Conservation (phyloP, 2,797 vertebrate genomes). For the Acanthurus leucopareius region DNA sequence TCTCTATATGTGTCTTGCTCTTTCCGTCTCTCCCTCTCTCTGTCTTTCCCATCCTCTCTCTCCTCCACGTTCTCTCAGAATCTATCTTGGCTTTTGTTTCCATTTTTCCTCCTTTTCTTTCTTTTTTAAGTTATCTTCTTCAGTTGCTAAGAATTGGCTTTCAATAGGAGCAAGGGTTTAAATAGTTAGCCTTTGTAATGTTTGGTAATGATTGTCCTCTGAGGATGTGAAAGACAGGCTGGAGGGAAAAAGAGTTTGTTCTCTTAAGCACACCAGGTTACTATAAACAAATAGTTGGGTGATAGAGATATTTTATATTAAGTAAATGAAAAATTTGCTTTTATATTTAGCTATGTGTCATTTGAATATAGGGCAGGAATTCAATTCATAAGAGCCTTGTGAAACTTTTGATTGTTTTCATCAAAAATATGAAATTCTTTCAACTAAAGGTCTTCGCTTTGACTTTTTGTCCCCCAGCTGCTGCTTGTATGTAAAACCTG, state of each 20-base stretch:
- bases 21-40: conserved; percentile 64
- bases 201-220: conserved; percentile 80
- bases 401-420: not conserved
- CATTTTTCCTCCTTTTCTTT: conserved; percentile 45
- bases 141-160: conserved; percentile 61
- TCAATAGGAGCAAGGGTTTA: conserved; percentile 82
- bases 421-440: not conserved
- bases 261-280: conserved; percentile 20
- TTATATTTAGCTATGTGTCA: not conserved
- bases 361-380: not conserved
- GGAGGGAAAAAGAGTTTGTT: conserved; percentile 42
- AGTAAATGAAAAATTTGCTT: not conserved
- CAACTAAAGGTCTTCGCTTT: conserved; percentile 4
- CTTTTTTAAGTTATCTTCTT: conserved; percentile 68
- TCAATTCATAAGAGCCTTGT: conserved; percentile 10
- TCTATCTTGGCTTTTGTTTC: conserved; percentile 72
- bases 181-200: conserved; percentile 78
- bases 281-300: conserved; percentile 11
- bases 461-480: conserved; percentile 2
- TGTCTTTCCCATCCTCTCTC: conserved; percentile 67
- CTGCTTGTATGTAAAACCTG: conserved; percentile 10
- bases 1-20: conserved; percentile 68
- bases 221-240: conserved; percentile 65
- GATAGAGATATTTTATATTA: not conserved
- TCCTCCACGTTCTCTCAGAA: conserved; percentile 65